Evolutionary conservation across 1,140 invertebrate genomes (phyloP).

Genomic region (Odontomachus brunneus): DNA sequence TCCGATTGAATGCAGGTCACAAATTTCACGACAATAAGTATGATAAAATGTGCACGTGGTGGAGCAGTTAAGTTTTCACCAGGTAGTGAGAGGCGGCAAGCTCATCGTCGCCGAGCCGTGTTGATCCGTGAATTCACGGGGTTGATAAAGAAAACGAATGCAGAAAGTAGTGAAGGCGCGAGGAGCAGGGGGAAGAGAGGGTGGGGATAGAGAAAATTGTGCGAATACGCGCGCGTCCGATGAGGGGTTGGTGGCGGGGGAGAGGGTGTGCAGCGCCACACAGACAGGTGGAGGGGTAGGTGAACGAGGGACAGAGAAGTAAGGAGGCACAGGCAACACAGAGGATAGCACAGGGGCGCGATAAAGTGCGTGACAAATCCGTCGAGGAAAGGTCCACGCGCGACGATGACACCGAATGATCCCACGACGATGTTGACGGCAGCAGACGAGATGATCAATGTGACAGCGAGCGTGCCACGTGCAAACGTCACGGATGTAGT

Average conservation of each 20-base stretch:
- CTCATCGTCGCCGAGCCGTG: constrained; percentile 68
- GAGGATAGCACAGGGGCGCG: constrained; percentile 68
- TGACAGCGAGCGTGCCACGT: constrained; percentile 65
- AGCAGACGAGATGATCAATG: constrained; percentile 54
- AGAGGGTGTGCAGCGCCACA: constrained; percentile 71
- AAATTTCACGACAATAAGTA: background rate
- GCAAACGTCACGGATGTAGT: constrained; percentile 36
- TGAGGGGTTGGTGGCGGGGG: constrained; percentile 60
- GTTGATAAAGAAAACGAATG: constrained; percentile 83
- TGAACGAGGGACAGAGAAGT: constrained; percentile 63
- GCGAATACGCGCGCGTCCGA: constrained; percentile 69
- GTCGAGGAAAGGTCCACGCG: constrained; percentile 64
- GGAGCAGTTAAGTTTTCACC: constrained; percentile 36
- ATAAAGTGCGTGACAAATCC: constrained; percentile 68
- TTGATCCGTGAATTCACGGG: constrained; percentile 73
- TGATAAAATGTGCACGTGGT: constrained; percentile 3
- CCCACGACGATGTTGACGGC: constrained; percentile 65
- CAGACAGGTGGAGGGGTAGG: constrained; percentile 68
- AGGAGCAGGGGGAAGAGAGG: constrained; percentile 35
- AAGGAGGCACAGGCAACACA: constrained; percentile 58
- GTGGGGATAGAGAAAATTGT: constrained; percentile 68
- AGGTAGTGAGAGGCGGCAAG: constrained; percentile 45
- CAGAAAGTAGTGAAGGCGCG: constrained; percentile 42
- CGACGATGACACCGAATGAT: constrained; percentile 31
- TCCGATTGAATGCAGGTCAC: background rate